Evolutionary conservation across 1,140 invertebrate species (phyloP), one percentile per base, ranked within the genome.

Genomic region (Micrasema minimum): DNA sequence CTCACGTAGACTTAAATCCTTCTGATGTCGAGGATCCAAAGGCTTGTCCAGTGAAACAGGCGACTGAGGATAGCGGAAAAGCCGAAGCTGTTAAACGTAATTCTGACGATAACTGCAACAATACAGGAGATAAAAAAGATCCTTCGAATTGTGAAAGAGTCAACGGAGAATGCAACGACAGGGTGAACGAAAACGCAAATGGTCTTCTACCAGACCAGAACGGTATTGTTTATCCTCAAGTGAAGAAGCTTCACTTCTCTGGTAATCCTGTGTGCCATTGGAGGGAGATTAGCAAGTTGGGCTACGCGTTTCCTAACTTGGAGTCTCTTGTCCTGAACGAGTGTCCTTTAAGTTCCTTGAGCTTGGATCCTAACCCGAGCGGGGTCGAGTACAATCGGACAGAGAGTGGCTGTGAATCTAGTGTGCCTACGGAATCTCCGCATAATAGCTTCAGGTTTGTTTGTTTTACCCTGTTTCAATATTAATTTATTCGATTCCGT

Each of bases 271-370:
- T 97, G 1, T 87, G 87, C 53, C 85, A 88, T 72, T 97, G 95
- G 95, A 82, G 83, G 62, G 93, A 96, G 80, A 88, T 97, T 18
- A 89, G 88, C 26, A 93, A 94, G 78, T 79, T 97, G 37, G 95
- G 95, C 6, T 88, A 90, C 66, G 85, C 89, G 4, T 97, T 97
- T 82, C 95, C 95, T 0, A 90, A 90, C 74, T 80, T 97, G 62
- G 91, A 96, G 80, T 90, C 90, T 0, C 82, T 98, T 26, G 89
- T 96, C 3, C 83, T 96, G 3, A 94, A 94, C 20, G 93, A 97
- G 72, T 96, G 94, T 83, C 92, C 92, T 5, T 84, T 95, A 62
- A 84, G 87, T 14, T 89, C 88, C 0, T 78, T 93, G 20, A 86
- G 87, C 53, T 80, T 87, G 9, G 80, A 84, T 41, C 80, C 81